A percentile compares a stretch with the other conserved stretches of the same genome.
Evolutionary conservation across 2,888 invertebrate species (phyloP).

Genomic region (Zele albiditarsus): DNA sequence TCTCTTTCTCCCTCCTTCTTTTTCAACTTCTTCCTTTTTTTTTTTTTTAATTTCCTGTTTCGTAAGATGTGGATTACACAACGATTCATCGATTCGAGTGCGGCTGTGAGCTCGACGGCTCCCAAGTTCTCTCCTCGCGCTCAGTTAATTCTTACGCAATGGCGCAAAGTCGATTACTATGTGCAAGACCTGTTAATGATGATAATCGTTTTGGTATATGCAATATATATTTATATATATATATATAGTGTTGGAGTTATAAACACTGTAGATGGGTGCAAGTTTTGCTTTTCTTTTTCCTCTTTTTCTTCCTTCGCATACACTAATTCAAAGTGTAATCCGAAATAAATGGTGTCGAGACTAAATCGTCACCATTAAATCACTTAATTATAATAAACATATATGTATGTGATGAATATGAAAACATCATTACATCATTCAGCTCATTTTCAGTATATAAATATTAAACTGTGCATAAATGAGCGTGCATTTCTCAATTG

Average conservation of each 20-base stretch:
- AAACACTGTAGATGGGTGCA: constrained; percentile 19
- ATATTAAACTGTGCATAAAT: too few relatives aligned
- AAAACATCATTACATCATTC: not conserved
- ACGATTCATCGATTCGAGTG: constrained; percentile 51
- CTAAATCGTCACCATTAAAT: not conserved
- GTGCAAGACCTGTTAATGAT: constrained; percentile 47
- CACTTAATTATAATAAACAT: constrained; percentile 6
- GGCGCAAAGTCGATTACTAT: constrained; percentile 38
- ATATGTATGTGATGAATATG: not conserved
- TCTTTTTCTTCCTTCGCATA: not conserved
- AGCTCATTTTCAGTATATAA: not conserved
- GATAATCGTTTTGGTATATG: constrained; percentile 39
- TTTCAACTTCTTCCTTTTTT: constrained; percentile 38
- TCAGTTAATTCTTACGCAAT: constrained; percentile 45
- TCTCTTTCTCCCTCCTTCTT: constrained; percentile 21
- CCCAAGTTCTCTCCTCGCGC: constrained; percentile 25
- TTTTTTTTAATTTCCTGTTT: constrained; percentile 50
- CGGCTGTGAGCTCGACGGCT: constrained; percentile 23
- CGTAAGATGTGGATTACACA: constrained; percentile 49
- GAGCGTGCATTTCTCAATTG: too few relatives aligned
- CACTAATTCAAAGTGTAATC: not conserved
- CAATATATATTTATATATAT: not conserved
- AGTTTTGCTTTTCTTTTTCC: constrained; percentile 33
- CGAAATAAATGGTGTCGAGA: not conserved
- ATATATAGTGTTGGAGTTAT: not conserved